Evolutionary conservation across 2,113 vertebrate species (phyloP).

Genomic region (Fulmarus glacialis): DNA sequence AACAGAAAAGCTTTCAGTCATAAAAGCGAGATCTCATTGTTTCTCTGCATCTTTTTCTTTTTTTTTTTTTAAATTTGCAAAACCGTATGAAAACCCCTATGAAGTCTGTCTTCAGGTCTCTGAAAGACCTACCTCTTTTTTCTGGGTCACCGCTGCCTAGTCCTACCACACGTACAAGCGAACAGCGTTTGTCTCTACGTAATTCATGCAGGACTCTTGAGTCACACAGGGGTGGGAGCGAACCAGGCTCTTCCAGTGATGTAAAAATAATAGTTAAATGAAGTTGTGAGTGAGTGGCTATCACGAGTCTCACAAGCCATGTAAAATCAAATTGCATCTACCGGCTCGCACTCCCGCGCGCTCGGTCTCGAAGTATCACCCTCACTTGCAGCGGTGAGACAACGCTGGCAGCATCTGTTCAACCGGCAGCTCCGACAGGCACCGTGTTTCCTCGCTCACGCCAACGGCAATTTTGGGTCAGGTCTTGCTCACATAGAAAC

Average conservation of each 20-base stretch:
- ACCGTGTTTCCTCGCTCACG: accelerated
- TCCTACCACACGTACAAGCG: background rate
- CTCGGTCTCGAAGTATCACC: accelerated
- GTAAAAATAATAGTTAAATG: background rate
- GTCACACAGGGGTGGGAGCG: background rate
- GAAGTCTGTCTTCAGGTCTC: background rate
- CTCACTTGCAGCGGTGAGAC: background rate
- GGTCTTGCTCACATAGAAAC: background rate
- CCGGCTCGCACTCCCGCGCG: background rate
- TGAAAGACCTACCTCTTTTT: background rate
- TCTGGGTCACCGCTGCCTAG: background rate
- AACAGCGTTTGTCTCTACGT: background rate
- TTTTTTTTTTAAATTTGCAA: background rate
- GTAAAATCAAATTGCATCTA: background rate
- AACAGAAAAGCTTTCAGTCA: background rate
- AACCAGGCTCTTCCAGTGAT: background rate
- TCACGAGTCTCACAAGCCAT: background rate
- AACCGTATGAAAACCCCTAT: background rate
- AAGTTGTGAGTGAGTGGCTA: background rate
- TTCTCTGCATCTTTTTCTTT: background rate
- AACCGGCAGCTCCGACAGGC: accelerated
- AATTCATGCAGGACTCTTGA: background rate
- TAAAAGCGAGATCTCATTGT: background rate
- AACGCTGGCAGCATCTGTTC: accelerated
- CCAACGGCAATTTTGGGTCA: background rate